Percentiles rank a stretch among this genome's conserved stretches.
Conservation (phyloP, 2,797 vertebrate genomes). For the Parambassis ranga region DNA sequence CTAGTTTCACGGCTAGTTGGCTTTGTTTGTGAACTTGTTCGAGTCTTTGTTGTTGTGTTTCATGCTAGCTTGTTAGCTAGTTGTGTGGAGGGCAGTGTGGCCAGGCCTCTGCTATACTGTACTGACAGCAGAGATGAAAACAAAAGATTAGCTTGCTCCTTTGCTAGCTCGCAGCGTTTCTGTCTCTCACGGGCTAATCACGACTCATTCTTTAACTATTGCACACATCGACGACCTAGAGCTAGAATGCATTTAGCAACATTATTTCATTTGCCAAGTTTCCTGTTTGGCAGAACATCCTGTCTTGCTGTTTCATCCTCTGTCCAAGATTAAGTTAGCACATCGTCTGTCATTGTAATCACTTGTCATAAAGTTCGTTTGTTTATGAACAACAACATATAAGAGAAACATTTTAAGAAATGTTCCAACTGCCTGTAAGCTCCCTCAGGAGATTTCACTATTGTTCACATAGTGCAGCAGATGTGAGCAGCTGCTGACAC, state of each 20-base stretch:
- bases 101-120: conserved; percentile 65
- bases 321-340: not conserved
- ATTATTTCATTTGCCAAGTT: conserved; percentile 38
- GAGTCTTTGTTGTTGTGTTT: conserved; percentile 16
- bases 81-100: conserved; percentile 39
- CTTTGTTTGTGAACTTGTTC: conserved; percentile 24
- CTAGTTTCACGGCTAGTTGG: not conserved
- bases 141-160: conserved; percentile 66
- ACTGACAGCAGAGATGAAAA: conserved; percentile 63
- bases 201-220: not conserved
- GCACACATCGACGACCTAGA: not conserved
- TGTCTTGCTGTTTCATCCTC: conserved; percentile 5
- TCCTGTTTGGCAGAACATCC: conserved; percentile 48
- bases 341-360: not conserved
- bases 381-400: no score
- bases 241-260: conserved; percentile 15
- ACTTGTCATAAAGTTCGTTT: no score
- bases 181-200: not conserved
- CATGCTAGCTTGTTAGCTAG: conserved; percentile 64
- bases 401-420: conserved; percentile 15
- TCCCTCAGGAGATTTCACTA: not conserved
- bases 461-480: not conserved
- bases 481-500: conserved; percentile 20
- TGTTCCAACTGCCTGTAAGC: conserved; percentile 13
- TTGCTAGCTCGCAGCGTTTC: conserved; percentile 35